Base-by-base conservation (phyloP, 1,140 invertebrate species). In the Heterodera carotae region DNA sequence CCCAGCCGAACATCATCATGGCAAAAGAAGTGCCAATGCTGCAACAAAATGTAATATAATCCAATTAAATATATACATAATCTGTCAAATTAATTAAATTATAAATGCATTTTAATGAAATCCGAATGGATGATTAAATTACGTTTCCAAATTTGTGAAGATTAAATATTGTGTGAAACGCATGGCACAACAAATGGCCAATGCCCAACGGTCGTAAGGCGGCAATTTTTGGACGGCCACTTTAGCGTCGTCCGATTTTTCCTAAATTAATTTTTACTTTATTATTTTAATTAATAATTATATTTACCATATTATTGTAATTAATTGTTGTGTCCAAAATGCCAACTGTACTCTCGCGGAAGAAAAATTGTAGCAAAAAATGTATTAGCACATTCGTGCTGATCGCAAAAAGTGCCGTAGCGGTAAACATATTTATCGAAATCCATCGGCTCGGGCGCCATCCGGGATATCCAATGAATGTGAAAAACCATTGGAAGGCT, bases 401-500 rank as follows among this genome's bases (percentile, higher is more conserved):
- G n/a, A 59, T 43, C 31, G 39, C 76, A 27, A 81, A 80, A 43
- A 73, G 70, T 53, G 71, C 76, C 33, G 33, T 68, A 27, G 78
- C 64, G 53, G 33, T 81, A 18, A 64, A 72, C 69, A 81, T 81
- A 60, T 60, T 53, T 27, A 74, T 34, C 36, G n/a, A 80, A 68
- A 56, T 56, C 39, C 34, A 39, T 71, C 33, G 31, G 39, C 31
- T 36, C 22, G 34, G 43, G 15, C 33, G 56, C 29, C 56, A 71
- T 2, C 88, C 88, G 6, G 88, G 88, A 74, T 85, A 64, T 10
- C 59, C 75, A 7, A 81, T 36, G 10, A 56, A 68, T 15, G 68
- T 64, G 64, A 81, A 81, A n/a, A 82, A n/a, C 8, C 77, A 60
- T 66, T 89, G 89, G 34, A 89, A 83, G n/a, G 82, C 88, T 43